Base-by-base conservation (phyloP, 92 coral and sea anemone genomes). In the Porites evermanni region DNA sequence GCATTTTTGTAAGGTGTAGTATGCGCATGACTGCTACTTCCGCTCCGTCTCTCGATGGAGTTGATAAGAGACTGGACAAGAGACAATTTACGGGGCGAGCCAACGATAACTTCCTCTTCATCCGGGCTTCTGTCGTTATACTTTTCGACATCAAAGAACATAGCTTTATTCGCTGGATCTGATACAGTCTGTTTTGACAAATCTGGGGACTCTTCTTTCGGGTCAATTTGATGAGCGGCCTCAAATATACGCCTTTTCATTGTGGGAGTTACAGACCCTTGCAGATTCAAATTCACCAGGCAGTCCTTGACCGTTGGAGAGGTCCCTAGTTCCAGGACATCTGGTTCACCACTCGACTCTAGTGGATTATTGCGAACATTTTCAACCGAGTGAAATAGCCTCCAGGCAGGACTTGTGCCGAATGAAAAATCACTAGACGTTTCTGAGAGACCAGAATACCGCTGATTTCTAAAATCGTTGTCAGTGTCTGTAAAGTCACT, bases 21-120 rank as follows among this genome's bases (percentile, higher is more conserved):
- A 65, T 20, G 12, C 52, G 54, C 53, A 19, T 59, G 50, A 29
- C 60, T 77, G 53, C 47, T 23, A 59, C 53, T 56, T 56, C 61
- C 50, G 14, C 84, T 86, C 70, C 93, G 65, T 67, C 82, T 89
- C 53, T 92, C 95, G 52, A 92, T 92, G 61, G 93, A 89, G 29
- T 93, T 91, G 2, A 92, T 92, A 24, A 92, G 79, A 2, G 95
- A 91, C 32, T 86, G 78, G 13, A 92, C 95, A 14, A 92, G 92
- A 4, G 95, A 92, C 88, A 67, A 86, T 73, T 79, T 89, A 17
- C 80, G 44, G 8, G 95, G 91, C 1, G 93, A 92, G 7, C 82
- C 90, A 59, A 16, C 17, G 24, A 9, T 23, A 8, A 61, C 76
- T 13, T 67, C 50, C 2, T 85, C 88, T 24, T 78, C 77, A 4